phyloP scores from a whole-genome alignment of 2,888 invertebrate genomes.

The Nebria brevicollis region DNA sequence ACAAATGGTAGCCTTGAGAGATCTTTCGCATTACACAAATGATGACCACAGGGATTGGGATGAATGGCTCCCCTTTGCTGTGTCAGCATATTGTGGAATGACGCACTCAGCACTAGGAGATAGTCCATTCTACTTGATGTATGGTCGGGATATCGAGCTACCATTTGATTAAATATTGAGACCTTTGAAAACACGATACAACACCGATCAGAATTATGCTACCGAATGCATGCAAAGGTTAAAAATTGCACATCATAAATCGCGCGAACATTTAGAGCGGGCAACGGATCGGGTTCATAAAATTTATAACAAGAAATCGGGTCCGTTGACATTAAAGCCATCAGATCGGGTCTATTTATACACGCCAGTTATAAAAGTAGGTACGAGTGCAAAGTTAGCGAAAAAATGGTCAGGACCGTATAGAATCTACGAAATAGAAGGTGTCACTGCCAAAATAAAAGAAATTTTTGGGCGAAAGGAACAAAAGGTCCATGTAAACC shows the following conservation, averaged over 20 bases:
- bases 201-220: neutral
- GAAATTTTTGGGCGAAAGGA: neutral
- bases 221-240: constrained; percentile 17
- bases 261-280: neutral
- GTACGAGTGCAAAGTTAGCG: constrained; percentile 4
- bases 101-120: neutral
- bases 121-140: constrained; percentile 4
- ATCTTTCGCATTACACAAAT: constrained; percentile 14
- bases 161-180: constrained; percentile 5
- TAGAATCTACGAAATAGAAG: neutral
- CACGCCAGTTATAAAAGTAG: constrained; percentile 5
- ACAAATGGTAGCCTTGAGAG: constrained; percentile 13
- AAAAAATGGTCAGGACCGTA: constrained; percentile 14
- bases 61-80: neutral
- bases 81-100: neutral
- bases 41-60: constrained; percentile 11
- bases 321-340: neutral
- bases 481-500: neutral
- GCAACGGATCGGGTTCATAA: constrained; percentile 12
- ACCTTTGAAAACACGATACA: neutral
- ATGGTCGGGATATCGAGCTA: constrained; percentile 9
- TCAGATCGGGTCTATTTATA: constrained; percentile 18
- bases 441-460: neutral
- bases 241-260: neutral
- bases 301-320: constrained; percentile 11